Evolutionary conservation across 1,140 invertebrate genomes (phyloP).

Genomic region (Zaprionus ghesquierei): DNA sequence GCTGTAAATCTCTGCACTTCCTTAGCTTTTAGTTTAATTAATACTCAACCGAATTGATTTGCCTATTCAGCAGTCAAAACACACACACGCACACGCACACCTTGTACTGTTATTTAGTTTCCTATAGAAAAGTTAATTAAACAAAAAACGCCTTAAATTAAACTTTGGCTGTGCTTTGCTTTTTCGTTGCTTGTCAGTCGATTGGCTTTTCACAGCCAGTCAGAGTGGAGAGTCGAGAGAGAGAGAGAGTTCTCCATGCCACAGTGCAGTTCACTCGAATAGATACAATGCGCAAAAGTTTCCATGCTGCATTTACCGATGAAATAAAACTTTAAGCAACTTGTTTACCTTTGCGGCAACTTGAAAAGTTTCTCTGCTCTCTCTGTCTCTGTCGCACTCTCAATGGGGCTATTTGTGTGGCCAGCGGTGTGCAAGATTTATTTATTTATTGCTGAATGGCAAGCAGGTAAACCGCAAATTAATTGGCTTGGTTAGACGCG

Average conservation of each 20-base stretch:
- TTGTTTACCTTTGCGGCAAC: background rate
- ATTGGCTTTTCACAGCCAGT: background rate
- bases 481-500: slow-evolving; percentile 63
- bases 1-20: background rate
- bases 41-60: background rate
- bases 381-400: background rate
- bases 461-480: slow-evolving; percentile 68
- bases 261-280: background rate
- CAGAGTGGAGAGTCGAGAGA: too few species aligned
- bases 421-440: slow-evolving; percentile 28
- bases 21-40: background rate
- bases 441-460: slow-evolving; percentile 51
- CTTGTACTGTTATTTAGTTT: background rate
- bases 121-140: background rate
- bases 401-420: slow-evolving; percentile 22
- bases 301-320: background rate
- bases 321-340: background rate
- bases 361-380: background rate
- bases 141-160: background rate
- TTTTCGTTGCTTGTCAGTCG: background rate
- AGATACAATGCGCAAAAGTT: background rate
- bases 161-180: background rate
- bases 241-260: too few species aligned
- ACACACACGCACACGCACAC: background rate
- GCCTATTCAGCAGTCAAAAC: background rate